phyloP scores from a whole-genome alignment of 2,888 invertebrate genomes.

The Orchesellides sinensis region DNA sequence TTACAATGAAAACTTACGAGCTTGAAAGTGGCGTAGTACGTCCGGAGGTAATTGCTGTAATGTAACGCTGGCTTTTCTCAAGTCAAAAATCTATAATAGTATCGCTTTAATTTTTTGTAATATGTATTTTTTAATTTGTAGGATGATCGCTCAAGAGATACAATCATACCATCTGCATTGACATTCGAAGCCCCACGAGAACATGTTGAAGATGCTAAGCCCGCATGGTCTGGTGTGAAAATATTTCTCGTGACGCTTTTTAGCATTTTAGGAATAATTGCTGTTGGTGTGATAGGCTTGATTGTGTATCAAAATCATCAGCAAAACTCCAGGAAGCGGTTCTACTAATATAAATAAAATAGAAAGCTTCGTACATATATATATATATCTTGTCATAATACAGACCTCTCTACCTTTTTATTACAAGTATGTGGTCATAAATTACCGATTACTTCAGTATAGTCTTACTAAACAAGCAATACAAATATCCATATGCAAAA shows the following conservation, averaged over 20 bases:
- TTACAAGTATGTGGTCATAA: too few relatives aligned
- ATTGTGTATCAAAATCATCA: conserved; percentile 96
- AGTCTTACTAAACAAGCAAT: not conserved
- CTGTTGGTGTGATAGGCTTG: conserved; percentile 90
- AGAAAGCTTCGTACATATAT: not conserved
- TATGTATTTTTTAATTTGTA: not conserved
- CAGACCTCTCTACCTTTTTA: not conserved
- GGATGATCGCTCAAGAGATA: conserved; percentile 83
- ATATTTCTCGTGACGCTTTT: conserved; percentile 92
- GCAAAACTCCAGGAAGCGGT: conserved; percentile 92
- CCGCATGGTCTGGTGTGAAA: conserved; percentile 92
- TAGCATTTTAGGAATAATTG: conserved; percentile 89
- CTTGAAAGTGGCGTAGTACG: conserved; percentile 85
- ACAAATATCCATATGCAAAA: too few relatives aligned
- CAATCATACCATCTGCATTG: conserved; percentile 92
- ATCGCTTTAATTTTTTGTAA: not conserved
- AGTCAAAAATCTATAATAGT: too few relatives aligned
- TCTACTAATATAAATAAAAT: conserved; percentile 84
- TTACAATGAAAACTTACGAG: conserved; percentile 94
- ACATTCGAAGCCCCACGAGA: conserved; percentile 95
- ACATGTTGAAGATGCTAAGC: conserved; percentile 90
- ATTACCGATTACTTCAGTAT: too few relatives aligned
- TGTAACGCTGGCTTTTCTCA: too few relatives aligned
- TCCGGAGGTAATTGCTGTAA: conserved; percentile 75
- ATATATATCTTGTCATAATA: too few relatives aligned